Base-by-base conservation (phyloP, 2,113 vertebrate species). In the Triplophysa dalaica region DNA sequence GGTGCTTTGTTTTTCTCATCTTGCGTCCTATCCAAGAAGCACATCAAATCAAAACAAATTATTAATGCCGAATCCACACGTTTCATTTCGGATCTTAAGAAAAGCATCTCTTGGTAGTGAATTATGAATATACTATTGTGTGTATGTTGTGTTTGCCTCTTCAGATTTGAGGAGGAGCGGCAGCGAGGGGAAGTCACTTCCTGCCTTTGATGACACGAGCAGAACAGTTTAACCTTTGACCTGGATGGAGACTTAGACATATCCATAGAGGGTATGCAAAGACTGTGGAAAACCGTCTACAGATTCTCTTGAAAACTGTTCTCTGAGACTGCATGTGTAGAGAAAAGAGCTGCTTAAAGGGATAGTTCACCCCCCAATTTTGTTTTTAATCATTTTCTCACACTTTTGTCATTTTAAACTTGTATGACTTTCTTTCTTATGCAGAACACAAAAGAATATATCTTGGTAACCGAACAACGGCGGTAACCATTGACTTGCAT, bases 121-220 rank as follows among this genome's bases (percentile, higher is more conserved):
- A 90, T 86, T 91, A 85, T 88, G 87, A 84, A 90, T 90, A 86
- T 87, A 8, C 9, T 84, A 84, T 70, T 82, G 88, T 88, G 87
- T 88, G 82, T 85, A 78, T 89, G 66, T 81, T 89, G 82, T 89
- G 84, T 89, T 89, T 86, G 60, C 12, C 56, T 81, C 19, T 88
- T 86, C 84, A 98, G 97, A 95, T 93, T 90, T 98, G 85, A 95
- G 92, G 90, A 93, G 88, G 84, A 89, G 86, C 73, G 82, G 88
- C 89, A 86, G 75, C n/a, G 80, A 87, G 12, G 87, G 90, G 87
- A 91, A 69, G 24, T 75, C 77, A 0, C 85, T 87, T 87, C 81
- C 84, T 26, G 75, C 74, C 33, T 85, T 87, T 0, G 82, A 86
- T 87, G 91, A 78, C 12, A 83, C 90, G 56, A 69, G 84, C 80